A percentile compares a stretch with the other conserved stretches of the same genome.
phyloP scores from a whole-genome alignment of 2,113 vertebrate species.

The Cichladusa arquata region DNA sequence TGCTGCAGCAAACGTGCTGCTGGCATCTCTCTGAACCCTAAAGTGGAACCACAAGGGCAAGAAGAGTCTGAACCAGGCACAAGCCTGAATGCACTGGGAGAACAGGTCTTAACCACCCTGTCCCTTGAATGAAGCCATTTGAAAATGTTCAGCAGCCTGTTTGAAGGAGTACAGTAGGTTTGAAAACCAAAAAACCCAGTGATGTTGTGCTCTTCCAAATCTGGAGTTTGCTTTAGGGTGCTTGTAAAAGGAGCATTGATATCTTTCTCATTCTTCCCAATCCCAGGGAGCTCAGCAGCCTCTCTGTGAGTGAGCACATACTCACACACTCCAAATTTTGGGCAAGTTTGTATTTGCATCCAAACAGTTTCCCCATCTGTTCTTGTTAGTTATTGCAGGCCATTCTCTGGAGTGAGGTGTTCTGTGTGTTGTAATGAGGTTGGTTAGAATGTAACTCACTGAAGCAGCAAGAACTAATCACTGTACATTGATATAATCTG shows the following conservation, averaged over 20 bases:
- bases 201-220: background rate
- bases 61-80: background rate
- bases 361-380: constrained; percentile 53
- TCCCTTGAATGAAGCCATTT: background rate
- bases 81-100: background rate
- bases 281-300: background rate
- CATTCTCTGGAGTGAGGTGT: constrained; percentile 24
- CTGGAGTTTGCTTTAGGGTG: background rate
- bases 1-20: background rate
- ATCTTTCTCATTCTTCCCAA: background rate
- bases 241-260: background rate
- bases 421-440: constrained; percentile 3
- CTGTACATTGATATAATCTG: background rate
- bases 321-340: background rate
- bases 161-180: background rate
- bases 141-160: background rate
- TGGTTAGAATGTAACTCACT: constrained; percentile 34
- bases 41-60: no score
- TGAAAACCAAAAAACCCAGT: background rate
- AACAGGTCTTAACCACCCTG: background rate
- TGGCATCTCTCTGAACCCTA: background rate
- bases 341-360: constrained; percentile 8
- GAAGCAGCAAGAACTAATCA: constrained; percentile 40
- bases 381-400: constrained; percentile 17
- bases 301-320: background rate